Conservation (phyloP, 2,888 invertebrate species). For the Oscheius myriophilus region DNA sequence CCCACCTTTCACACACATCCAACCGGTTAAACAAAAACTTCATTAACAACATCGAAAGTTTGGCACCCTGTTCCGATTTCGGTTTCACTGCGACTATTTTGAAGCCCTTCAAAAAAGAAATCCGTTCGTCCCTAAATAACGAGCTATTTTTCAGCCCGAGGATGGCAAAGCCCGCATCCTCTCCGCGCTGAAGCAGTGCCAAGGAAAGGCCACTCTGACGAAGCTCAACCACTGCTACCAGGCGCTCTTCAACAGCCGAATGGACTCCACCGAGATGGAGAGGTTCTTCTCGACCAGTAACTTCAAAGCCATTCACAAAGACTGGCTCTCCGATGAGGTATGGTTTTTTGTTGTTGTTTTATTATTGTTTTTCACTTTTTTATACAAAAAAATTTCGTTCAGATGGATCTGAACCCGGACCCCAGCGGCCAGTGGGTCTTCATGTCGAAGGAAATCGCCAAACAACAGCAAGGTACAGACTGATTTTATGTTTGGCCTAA, state of each 20-base stretch:
- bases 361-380: no score
- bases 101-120: background rate
- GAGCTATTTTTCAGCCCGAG: conserved; percentile 1
- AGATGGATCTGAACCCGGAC: conserved; percentile 11
- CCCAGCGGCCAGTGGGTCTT: conserved; percentile 15
- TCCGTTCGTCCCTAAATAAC: background rate
- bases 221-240: conserved; percentile 18
- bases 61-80: no score
- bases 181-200: conserved; percentile 13
- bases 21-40: no score
- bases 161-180: conserved; percentile 6
- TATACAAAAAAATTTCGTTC: no score
- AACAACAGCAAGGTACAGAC: conserved; percentile 13
- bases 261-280: conserved; percentile 11
- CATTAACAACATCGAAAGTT: no score
- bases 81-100: no score
- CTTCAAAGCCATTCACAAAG: conserved; percentile 6
- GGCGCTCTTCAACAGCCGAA: background rate
- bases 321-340: conserved; percentile 13
- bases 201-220: conserved; percentile 15
- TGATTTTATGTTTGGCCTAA: no score
- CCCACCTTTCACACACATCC: no score
- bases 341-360: no score
- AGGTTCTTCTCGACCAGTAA: conserved; percentile 18
- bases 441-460: conserved; percentile 12